These are phyloP conservation scores for Sthenelais limicola DNA, from an alignment of 2,888 invertebrate species.

Conservation along the genomic window DNA sequence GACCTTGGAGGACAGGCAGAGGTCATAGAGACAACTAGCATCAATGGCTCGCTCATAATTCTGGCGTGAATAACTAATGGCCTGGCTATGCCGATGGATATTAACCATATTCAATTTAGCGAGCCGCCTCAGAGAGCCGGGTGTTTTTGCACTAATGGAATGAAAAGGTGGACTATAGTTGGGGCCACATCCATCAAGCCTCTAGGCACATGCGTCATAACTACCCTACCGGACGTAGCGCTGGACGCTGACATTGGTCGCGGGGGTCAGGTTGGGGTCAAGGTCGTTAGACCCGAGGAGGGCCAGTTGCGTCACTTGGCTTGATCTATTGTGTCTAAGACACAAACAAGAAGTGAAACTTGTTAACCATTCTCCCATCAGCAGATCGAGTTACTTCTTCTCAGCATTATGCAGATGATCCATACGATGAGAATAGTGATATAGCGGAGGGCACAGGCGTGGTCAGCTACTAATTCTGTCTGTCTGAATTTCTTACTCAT, in stretches of 20 bases:
- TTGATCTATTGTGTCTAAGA: slow-evolving; percentile 37
- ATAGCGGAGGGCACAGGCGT: no score
- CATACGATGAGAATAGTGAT: no score
- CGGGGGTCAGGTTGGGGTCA: slow-evolving; percentile 30
- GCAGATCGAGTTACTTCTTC: no score
- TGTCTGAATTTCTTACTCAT: no score
- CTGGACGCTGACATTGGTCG: slow-evolving; percentile 32
- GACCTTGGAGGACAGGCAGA: slow-evolving; percentile 24
- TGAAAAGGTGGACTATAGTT: slow-evolving; percentile 16
- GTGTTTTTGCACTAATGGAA: slow-evolving; percentile 34
- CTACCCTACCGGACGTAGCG: slow-evolving; percentile 31
- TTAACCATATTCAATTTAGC: slow-evolving; percentile 38
- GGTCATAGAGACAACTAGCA: slow-evolving; percentile 18
- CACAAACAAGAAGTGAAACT: no score
- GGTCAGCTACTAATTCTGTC: no score
- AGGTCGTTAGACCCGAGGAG: slow-evolving; percentile 38
- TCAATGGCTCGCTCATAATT: slow-evolving; percentile 24
- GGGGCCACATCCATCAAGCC: slow-evolving; percentile 22
- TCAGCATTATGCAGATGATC: no score
- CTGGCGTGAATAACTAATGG: slow-evolving; percentile 38
- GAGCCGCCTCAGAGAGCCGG: slow-evolving; percentile 25
- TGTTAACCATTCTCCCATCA: no score
- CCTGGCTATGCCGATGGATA: slow-evolving; percentile 10
- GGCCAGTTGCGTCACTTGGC: slow-evolving; percentile 33
- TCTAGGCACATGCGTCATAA: slow-evolving; percentile 32